These are phyloP conservation scores for Tubulanus polymorphus DNA, from an alignment of 2,888 invertebrate species.

Conservation along the genomic window DNA sequence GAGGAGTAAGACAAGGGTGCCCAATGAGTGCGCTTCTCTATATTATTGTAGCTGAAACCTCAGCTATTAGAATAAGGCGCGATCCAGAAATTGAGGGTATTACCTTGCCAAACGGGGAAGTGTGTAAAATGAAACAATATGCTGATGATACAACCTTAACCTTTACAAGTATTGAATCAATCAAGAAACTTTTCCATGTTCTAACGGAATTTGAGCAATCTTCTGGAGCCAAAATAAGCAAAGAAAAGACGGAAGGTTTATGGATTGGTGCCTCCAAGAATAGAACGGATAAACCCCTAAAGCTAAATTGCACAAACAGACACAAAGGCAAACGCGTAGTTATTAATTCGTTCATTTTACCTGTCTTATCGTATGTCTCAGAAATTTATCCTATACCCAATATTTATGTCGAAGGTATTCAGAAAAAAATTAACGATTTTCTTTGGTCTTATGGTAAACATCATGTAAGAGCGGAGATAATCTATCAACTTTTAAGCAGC, in stretches of 20 bases:
- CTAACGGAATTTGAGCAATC: neutral
- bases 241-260: neutral
- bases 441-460: no score
- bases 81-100: conserved; percentile 1
- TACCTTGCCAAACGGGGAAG: neutral
- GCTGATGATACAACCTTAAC: conserved; percentile 7
- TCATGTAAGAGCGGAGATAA: no score
- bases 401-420: no score
- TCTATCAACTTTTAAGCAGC: no score
- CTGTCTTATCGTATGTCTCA: no score
- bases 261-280: neutral
- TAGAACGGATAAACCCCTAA: neutral
- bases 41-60: conserved; percentile 2
- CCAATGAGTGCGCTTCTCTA: conserved; percentile 6
- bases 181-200: neutral
- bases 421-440: no score
- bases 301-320: neutral
- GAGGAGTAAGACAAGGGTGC: conserved; percentile 7
- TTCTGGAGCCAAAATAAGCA: neutral
- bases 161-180: neutral
- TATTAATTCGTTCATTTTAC: no score
- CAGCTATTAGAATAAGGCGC: neutral
- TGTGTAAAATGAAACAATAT: conserved; percentile 1
- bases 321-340: no score
- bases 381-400: no score